phyloP scores from a whole-genome alignment of 2,888 invertebrate species.

The Clitarchus hookeri region DNA sequence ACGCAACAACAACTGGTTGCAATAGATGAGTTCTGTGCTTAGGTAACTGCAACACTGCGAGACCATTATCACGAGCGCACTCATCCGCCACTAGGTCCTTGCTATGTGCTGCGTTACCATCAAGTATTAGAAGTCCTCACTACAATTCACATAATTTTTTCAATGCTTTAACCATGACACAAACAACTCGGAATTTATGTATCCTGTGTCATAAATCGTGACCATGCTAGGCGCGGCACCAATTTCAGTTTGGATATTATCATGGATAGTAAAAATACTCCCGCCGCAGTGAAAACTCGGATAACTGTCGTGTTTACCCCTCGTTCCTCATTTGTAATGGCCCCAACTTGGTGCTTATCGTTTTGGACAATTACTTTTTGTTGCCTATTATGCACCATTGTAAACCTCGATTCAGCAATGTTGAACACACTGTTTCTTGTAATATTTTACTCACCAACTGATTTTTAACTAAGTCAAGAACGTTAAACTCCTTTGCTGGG shows the following conservation, averaged over 20 bases:
- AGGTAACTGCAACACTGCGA: slow-evolving; percentile 45
- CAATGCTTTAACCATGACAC: slow-evolving; percentile 52
- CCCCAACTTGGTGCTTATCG: neutral
- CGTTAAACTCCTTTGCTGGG: neutral
- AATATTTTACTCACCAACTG: neutral
- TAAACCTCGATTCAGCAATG: slow-evolving; percentile 20
- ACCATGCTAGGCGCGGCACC: neutral
- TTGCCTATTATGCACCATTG: slow-evolving; percentile 23
- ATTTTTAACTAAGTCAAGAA: slow-evolving; percentile 15
- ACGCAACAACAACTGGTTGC: slow-evolving; percentile 33
- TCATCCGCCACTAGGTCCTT: slow-evolving; percentile 45
- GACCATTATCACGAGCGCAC: slow-evolving; percentile 43
- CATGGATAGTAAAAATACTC: neutral
- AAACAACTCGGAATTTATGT: slow-evolving; percentile 49
- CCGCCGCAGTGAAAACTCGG: neutral
- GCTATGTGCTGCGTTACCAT: slow-evolving; percentile 42
- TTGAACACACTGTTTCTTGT: neutral
- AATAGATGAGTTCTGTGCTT: slow-evolving; percentile 44
- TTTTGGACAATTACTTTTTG: slow-evolving; percentile 18
- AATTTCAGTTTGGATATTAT: slow-evolving; percentile 21
- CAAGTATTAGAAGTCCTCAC: slow-evolving; percentile 33
- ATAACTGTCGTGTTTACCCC: neutral
- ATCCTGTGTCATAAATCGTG: slow-evolving; percentile 30
- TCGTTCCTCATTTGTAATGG: neutral
- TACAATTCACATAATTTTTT: slow-evolving; percentile 48